Base-by-base conservation (phyloP, 2,113 vertebrate species). In the Morone chrysops region DNA sequence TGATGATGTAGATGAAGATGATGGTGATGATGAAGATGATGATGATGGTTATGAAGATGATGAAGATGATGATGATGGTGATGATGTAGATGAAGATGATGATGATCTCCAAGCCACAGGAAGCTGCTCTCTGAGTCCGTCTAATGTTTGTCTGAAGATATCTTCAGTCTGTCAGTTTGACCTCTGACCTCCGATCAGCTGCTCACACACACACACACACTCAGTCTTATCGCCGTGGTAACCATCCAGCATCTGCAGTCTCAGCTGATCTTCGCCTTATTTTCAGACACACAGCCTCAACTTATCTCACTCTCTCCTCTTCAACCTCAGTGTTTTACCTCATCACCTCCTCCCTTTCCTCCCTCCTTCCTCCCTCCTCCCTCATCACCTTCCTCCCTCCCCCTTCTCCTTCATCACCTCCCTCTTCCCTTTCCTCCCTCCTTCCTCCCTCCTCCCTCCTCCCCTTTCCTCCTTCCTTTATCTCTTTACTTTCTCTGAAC, bases 181-280 rank as follows among this genome's bases (percentile, higher is more conserved):
- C 67, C 79, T 85, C 54, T 82, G 79, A 88, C 70, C 82, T 75
- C 18, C 12, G 47, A 88, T 62, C 75, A 50, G 45, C 57, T 66
- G 51, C 38, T 74, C 62, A 59, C 22, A 56, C 54, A 57, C 25
- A 38, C 18, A 38, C 59, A 60, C 18, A 38, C 63, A 57, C 47
- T 22, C 1, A 20, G 53, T 31, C 43, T 77, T 66, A 81, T 83
- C 72, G 0, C 45, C 0, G 2, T 45, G 63, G 72, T 72, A 87
- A 83, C 77, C 60, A 38, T 36, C 40, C 68, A 43, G 69, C 78
- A 80, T 62, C 68, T 65, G n/a, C 56, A 51, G 54, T 41, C 41
- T 71, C 61, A 51, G 81, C 63, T 71, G 47, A 70, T 85, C 25
- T 2, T 68, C 50, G 25, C 8, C 61, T 85, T 80, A 82, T 73